phyloP scores from a whole-genome alignment of 2,888 invertebrate species.

The Athalia rosae region DNA sequence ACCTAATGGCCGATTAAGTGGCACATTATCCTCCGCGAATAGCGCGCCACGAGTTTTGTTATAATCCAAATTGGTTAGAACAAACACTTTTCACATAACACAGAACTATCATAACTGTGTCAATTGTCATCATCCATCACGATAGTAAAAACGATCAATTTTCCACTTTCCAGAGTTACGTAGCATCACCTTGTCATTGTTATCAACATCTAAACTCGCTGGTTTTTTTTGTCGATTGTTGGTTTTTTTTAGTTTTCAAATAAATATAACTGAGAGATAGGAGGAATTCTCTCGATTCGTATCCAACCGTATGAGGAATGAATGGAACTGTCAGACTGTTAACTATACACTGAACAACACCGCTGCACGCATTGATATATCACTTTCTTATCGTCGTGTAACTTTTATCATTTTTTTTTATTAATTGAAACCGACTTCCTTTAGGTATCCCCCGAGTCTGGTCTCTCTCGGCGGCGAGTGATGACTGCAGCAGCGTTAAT shows the following conservation, averaged over 20 bases:
- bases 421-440: too few relatives aligned
- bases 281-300: not conserved
- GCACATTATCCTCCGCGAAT: constrained; percentile 43
- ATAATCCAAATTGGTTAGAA: constrained; percentile 47
- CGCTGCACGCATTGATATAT: too few relatives aligned
- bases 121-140: constrained; percentile 48
- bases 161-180: constrained; percentile 44
- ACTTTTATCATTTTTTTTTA: too few relatives aligned
- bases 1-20: constrained; percentile 39
- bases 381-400: too few relatives aligned
- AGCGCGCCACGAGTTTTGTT: constrained; percentile 41
- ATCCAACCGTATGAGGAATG: too few relatives aligned
- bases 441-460: too few relatives aligned
- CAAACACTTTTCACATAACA: constrained; percentile 47
- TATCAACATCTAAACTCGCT: constrained; percentile 1
- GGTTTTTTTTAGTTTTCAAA: not conserved
- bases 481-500: too few relatives aligned
- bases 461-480: too few relatives aligned
- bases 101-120: constrained; percentile 46
- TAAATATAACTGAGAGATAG: not conserved
- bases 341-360: constrained; percentile 36
- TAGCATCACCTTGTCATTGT: constrained; percentile 44
- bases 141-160: constrained; percentile 45
- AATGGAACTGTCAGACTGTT: constrained; percentile 50
- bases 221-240: not conserved